Conservation (phyloP, 1,140 invertebrate genomes). For the Trachymyrmex cornetzi region DNA sequence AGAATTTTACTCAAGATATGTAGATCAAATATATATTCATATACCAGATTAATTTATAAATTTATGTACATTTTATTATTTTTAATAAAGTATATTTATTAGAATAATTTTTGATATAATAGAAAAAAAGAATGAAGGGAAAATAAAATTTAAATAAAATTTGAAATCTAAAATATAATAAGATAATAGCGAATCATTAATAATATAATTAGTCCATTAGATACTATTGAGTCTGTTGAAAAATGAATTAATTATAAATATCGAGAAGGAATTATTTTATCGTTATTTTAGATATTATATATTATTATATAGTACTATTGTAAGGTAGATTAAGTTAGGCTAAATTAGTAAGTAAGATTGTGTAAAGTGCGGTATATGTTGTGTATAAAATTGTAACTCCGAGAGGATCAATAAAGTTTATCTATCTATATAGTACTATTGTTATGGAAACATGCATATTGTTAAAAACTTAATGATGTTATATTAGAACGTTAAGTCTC, state of each 20-base stretch:
- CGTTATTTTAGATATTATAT: background rate
- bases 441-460: background rate
- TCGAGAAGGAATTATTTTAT: background rate
- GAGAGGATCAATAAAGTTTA: no score
- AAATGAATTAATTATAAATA: conserved; percentile 7
- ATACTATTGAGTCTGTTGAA: background rate
- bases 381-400: no score
- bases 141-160: no score
- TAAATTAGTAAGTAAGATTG: no score
- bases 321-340: no score
- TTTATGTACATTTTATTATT: background rate
- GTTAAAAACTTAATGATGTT: background rate
- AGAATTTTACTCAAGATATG: background rate
- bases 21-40: background rate
- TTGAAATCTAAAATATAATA: no score
- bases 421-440: no score
- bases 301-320: no score
- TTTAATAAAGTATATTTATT: background rate
- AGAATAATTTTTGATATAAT: background rate
- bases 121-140: no score
- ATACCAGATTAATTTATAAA: background rate
- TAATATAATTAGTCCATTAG: background rate
- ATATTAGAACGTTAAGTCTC: background rate
- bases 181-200: no score
- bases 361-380: no score